phyloP scores from a whole-genome alignment of 2,888 invertebrate genomes.

The Blera fallax region DNA sequence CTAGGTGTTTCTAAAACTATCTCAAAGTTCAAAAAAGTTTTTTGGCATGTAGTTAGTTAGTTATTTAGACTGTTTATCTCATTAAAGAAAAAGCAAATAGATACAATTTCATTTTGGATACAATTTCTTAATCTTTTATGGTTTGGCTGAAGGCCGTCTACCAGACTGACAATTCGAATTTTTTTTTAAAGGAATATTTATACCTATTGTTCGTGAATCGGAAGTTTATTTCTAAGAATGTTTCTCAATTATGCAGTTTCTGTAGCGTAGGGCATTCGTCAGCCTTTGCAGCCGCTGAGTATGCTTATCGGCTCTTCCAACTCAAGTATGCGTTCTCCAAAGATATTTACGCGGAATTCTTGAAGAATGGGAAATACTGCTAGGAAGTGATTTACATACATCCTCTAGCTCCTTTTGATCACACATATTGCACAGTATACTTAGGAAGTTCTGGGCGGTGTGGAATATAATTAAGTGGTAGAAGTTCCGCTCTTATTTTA shows the following conservation, averaged over 20 bases:
- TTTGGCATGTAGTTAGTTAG: too few relatives aligned
- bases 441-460: not conserved
- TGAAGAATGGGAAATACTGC: not conserved
- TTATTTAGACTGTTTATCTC: too few relatives aligned
- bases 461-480: constrained; percentile 1
- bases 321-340: not conserved
- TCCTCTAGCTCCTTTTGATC: not conserved
- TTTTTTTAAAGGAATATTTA: not conserved
- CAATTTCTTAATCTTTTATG: not conserved
- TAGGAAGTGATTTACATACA: not conserved
- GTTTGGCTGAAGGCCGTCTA: constrained; percentile 9
- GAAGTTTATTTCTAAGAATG: not conserved
- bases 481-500: not conserved
- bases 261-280: too few relatives aligned
- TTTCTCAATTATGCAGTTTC: too few relatives aligned
- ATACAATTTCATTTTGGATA: too few relatives aligned
- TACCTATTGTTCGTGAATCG: not conserved
- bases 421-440: too few relatives aligned
- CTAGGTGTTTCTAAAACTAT: too few relatives aligned
- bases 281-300: not conserved
- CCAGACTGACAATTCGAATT: not conserved
- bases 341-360: not conserved
- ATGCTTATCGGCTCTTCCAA: not conserved
- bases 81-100: too few relatives aligned
- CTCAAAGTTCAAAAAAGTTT: too few relatives aligned